phyloP scores from a whole-genome alignment of 2,888 invertebrate species.

The Hirtodrosophila confusa region DNA sequence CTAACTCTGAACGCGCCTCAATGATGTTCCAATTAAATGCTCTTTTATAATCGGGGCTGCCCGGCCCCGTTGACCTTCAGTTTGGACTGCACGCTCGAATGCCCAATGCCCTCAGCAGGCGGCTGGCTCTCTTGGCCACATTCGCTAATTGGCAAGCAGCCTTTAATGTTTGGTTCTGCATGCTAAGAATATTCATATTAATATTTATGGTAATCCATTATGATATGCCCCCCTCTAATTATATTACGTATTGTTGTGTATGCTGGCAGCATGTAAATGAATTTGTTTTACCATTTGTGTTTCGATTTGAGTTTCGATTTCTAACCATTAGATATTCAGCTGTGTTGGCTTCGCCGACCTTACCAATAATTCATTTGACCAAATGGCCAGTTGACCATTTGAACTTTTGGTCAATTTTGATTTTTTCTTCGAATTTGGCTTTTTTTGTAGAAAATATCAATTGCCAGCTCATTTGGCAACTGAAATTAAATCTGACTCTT shows the following conservation, averaged over 20 bases:
- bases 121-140: conserved; percentile 31
- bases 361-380: conserved; percentile 34
- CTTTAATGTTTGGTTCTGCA: conserved; percentile 46
- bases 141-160: conserved; percentile 49
- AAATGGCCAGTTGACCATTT: conserved; percentile 43
- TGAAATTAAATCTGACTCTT: conserved; percentile 38
- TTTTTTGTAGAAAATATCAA: conserved; percentile 15
- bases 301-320: conserved; percentile 15
- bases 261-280: conserved; percentile 51
- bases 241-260: conserved; percentile 20
- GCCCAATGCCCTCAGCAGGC: conserved; percentile 56
- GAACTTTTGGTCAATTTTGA: conserved; percentile 50
- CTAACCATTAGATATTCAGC: conserved; percentile 29
- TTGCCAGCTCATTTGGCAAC: conserved; percentile 32
- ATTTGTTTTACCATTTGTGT: conserved; percentile 25
- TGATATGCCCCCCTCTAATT: conserved; percentile 26
- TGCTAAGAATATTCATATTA: conserved; percentile 40
- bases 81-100: conserved; percentile 59
- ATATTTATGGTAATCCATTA: conserved; percentile 54
- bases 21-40: conserved; percentile 69
- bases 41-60: conserved; percentile 50
- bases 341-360: conserved; percentile 22
- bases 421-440: too few species aligned
- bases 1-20: conserved; percentile 31
- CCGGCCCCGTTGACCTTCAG: conserved; percentile 42